Percentiles rank a stretch among this genome's conserved stretches.
Conservation (phyloP, 2,797 vertebrate genomes). For the Catamblyrhynchus diadema region DNA sequence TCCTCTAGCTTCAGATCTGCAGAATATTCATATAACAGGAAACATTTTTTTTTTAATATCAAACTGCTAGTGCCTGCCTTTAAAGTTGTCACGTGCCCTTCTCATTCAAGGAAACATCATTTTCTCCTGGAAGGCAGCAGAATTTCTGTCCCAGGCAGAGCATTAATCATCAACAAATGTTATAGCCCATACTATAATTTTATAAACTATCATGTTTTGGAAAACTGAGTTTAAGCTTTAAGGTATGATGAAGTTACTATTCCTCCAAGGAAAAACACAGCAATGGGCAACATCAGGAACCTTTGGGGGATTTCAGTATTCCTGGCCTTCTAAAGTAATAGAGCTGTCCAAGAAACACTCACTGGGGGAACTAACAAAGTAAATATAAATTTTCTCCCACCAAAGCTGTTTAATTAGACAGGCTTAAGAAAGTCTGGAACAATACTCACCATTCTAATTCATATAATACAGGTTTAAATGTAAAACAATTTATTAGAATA, state of each 20-base stretch:
- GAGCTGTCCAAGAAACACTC: not conserved
- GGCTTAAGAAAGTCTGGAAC: not conserved
- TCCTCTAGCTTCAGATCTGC: not conserved
- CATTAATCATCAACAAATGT: slow-evolving; percentile 76
- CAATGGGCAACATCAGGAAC: slow-evolving; percentile 45
- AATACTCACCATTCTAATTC: not conserved
- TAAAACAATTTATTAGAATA: not conserved
- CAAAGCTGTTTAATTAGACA: not conserved
- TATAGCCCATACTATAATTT: slow-evolving; percentile 73
- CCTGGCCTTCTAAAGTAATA: not conserved
- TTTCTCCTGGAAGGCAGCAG: slow-evolving; percentile 72
- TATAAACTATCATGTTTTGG: slow-evolving; percentile 72
- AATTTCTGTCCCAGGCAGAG: slow-evolving; percentile 69
- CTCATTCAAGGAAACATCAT: slow-evolving; percentile 65
- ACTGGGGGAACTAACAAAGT: not conserved
- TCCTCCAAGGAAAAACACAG: slow-evolving; percentile 64
- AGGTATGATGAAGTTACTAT: slow-evolving; percentile 69
- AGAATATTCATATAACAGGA: not conserved
- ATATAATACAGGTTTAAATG: not conserved
- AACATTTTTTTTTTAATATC: not conserved
- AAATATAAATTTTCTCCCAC: not conserved
- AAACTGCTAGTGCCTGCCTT: slow-evolving; percentile 5
- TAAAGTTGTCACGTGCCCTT: slow-evolving; percentile 37
- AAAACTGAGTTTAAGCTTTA: slow-evolving; percentile 70
- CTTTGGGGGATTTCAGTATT: slow-evolving; percentile 25